Conservation (phyloP, 2,113 vertebrate genomes). For the Agapornis roseicollis region DNA sequence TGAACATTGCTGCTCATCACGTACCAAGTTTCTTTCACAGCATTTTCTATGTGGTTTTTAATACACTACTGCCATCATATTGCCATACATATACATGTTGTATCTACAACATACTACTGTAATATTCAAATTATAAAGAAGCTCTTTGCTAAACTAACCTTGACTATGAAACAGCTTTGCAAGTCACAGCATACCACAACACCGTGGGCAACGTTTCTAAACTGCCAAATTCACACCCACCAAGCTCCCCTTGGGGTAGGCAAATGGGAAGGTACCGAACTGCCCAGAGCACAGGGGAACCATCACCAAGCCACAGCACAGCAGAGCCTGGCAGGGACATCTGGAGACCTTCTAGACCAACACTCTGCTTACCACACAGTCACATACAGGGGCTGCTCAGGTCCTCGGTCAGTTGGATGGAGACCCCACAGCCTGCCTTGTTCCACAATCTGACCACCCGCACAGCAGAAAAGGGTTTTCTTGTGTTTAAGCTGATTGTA, state of each 20-base stretch:
- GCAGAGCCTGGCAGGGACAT: not conserved
- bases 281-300: not conserved
- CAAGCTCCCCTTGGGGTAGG: not conserved
- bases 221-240: not conserved
- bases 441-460: not conserved
- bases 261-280: rapidly evolving
- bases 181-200: not conserved
- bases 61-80: not conserved
- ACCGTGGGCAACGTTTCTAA: not conserved
- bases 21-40: not conserved
- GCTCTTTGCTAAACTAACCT: not conserved
- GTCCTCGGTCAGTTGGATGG: rapidly evolving
- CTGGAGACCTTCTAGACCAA: not conserved
- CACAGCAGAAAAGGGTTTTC: not conserved
- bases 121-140: not conserved
- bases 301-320: not conserved
- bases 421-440: not conserved
- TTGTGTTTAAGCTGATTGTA: not conserved
- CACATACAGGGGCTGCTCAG: not conserved
- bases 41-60: not conserved
- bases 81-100: too few species aligned
- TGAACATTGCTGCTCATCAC: not conserved
- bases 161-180: not conserved
- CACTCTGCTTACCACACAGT: not conserved
- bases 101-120: not conserved